These are phyloP conservation scores for Papilio gigon DNA, from an alignment of 2,888 invertebrate genomes.

Conservation along the genomic window DNA sequence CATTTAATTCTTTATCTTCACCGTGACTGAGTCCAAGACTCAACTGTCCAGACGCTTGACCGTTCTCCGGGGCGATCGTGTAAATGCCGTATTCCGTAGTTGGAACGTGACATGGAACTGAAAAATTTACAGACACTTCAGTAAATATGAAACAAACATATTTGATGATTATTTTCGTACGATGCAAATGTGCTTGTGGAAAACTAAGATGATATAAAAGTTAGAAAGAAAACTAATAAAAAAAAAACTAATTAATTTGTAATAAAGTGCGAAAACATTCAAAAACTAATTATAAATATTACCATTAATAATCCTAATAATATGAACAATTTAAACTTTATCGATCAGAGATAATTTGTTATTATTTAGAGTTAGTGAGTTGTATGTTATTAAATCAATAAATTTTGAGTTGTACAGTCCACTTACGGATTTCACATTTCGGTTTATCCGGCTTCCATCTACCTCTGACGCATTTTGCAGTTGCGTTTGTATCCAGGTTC, in stretches of 20 bases:
- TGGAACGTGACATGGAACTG: conserved; percentile 88
- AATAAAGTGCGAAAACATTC: background rate
- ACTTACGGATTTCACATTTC: conserved; percentile 89
- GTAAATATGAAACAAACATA: background rate
- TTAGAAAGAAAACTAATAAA: background rate
- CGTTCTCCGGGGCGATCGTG: conserved; percentile 73
- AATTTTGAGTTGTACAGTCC: conserved; percentile 20
- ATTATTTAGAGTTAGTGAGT: background rate
- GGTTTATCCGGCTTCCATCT: conserved; percentile 93
- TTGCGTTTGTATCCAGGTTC: conserved; percentile 88
- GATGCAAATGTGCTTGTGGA: conserved; percentile 3
- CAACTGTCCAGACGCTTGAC: conserved; percentile 51
- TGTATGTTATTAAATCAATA: background rate
- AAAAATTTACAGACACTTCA: conserved; percentile 13
- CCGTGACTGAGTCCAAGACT: conserved; percentile 59
- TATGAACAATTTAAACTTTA: background rate
- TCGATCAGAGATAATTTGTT: background rate
- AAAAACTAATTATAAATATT: background rate
- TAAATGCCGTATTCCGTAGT: conserved; percentile 86
- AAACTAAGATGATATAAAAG: background rate
- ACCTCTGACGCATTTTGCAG: conserved; percentile 91
- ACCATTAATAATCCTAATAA: conserved; percentile 4
- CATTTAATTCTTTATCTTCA: conserved; percentile 82
- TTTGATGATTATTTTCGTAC: background rate
- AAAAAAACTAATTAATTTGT: conserved; percentile 9